phyloP scores from a whole-genome alignment of 2,888 invertebrate genomes.

The Pseudanteris insignis region DNA sequence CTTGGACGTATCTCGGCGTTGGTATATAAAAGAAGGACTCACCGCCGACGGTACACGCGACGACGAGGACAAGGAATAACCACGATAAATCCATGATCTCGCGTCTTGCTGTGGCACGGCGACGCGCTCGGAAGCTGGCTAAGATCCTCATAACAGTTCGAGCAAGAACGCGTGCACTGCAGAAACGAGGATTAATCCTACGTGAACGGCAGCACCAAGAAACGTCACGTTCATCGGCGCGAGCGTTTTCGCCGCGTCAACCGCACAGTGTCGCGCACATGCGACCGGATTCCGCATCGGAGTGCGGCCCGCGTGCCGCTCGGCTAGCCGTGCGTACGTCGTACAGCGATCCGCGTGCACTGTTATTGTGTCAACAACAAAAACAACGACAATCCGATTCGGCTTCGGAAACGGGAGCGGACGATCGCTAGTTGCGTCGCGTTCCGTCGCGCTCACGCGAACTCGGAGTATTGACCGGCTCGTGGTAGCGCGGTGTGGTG shows the following conservation, averaged over 20 bases:
- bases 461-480: conserved; percentile 65
- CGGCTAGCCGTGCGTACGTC: neutral
- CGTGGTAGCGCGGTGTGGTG: conserved; percentile 45
- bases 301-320: conserved; percentile 27
- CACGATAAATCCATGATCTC: conserved; percentile 55
- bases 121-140: conserved; percentile 25
- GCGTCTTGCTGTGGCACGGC: conserved; percentile 51
- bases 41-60: conserved; percentile 38
- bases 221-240: conserved; percentile 30
- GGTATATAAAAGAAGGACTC: conserved; percentile 9
- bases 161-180: conserved; percentile 9
- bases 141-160: conserved; percentile 22
- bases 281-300: conserved; percentile 32
- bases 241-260: conserved; percentile 26
- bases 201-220: conserved; percentile 17
- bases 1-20: conserved; percentile 1
- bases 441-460: conserved; percentile 52
- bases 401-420: conserved; percentile 23
- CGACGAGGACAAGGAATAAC: conserved; percentile 54
- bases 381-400: neutral
- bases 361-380: neutral
- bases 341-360: neutral
- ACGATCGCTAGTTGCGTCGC: conserved; percentile 10
- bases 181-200: conserved; percentile 18
- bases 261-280: conserved; percentile 17